Percentiles rank a stretch among this genome's conserved stretches.
Conservation (phyloP, 1,140 invertebrate species). For the Anagrus nilaparvatae region DNA sequence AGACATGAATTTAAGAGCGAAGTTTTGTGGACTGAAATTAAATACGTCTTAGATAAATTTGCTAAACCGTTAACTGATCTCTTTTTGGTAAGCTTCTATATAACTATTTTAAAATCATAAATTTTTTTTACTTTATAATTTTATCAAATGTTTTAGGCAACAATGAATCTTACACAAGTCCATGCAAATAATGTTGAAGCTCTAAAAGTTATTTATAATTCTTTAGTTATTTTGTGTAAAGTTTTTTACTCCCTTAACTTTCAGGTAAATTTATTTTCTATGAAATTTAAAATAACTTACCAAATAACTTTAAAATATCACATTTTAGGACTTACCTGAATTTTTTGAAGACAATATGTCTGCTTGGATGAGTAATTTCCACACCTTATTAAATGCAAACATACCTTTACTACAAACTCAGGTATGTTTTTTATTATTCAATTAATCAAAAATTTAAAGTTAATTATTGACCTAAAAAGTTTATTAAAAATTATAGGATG, state of each 20-base stretch:
- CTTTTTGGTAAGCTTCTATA: slow-evolving; percentile 56
- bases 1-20: slow-evolving; percentile 93
- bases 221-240: slow-evolving; percentile 83
- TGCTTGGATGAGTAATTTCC: slow-evolving; percentile 87
- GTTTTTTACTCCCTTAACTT: slow-evolving; percentile 95
- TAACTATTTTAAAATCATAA: slow-evolving; percentile 4
- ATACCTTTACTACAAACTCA: slow-evolving; percentile 59
- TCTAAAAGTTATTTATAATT: slow-evolving; percentile 81
- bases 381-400: slow-evolving; percentile 67
- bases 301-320: slow-evolving; percentile 10
- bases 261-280: slow-evolving; percentile 50
- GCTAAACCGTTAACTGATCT: slow-evolving; percentile 87
- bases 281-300: neutral
- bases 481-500: slow-evolving; percentile 47
- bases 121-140: slow-evolving; percentile 16
- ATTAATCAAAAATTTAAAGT: neutral
- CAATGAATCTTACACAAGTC: slow-evolving; percentile 69
- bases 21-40: slow-evolving; percentile 91
- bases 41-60: slow-evolving; percentile 89
- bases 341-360: slow-evolving; percentile 97
- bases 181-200: slow-evolving; percentile 72
- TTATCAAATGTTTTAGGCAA: slow-evolving; percentile 50
- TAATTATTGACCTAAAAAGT: slow-evolving; percentile 13
- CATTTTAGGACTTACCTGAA: slow-evolving; percentile 79
- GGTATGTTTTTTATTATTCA: slow-evolving; percentile 31